These are phyloP conservation scores for Grantiella picta DNA, from an alignment of 2,113 vertebrate species.

Conservation along the genomic window DNA sequence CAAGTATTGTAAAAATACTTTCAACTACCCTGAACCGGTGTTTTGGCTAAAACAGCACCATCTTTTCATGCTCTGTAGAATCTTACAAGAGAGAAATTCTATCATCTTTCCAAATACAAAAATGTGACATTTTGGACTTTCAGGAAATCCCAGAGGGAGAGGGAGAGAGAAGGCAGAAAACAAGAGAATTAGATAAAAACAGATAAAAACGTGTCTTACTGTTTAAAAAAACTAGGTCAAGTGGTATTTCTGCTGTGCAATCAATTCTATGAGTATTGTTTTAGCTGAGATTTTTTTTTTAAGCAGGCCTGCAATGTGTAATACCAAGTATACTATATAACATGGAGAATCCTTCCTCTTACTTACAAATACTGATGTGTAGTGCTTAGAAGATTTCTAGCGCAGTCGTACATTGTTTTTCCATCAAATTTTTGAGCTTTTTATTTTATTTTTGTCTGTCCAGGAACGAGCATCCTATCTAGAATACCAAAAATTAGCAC, in stretches of 20 bases:
- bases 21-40: not conserved
- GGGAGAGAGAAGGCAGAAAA: not conserved
- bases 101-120: not conserved
- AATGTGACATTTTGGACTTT: not conserved
- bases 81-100: not conserved
- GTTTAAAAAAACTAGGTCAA: not conserved
- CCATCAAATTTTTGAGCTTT: not conserved
- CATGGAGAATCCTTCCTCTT: not conserved
- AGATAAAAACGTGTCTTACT: not conserved
- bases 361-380: not conserved
- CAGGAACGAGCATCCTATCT: slow-evolving; percentile 88
- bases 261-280: not conserved
- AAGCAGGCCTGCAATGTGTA: not conserved
- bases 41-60: not conserved
- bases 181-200: not conserved
- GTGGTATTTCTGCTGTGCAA: not conserved
- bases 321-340: not conserved
- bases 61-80: not conserved
- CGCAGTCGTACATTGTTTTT: not conserved
- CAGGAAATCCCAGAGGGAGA: not conserved
- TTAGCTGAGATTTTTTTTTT: not conserved
- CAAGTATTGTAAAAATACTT: not conserved
- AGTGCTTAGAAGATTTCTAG: not conserved
- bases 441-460: not conserved
- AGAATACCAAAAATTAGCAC: slow-evolving; percentile 89